phyloP scores from a whole-genome alignment of 2,888 invertebrate species.

The Chromoteleia sp. region DNA sequence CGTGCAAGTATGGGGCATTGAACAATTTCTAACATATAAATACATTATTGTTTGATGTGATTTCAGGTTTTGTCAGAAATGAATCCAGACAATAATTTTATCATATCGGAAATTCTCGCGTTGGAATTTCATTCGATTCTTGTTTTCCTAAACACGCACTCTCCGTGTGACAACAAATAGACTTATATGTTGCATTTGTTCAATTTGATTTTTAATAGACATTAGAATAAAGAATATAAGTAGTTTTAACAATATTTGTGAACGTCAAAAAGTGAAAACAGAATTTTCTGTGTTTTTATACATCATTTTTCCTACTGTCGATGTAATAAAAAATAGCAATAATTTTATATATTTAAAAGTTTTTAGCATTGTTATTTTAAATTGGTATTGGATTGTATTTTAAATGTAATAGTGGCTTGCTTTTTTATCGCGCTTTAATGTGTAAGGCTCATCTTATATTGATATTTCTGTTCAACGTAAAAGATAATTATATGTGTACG shows the following conservation, averaged over 20 bases:
- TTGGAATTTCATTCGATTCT: conserved; percentile 21
- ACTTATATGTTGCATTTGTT: conserved; percentile 31
- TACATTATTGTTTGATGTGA: conserved; percentile 5
- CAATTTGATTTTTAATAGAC: conserved; percentile 20
- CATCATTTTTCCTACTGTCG: neutral
- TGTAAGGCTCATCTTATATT: conserved; percentile 44
- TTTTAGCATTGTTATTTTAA: conserved; percentile 36
- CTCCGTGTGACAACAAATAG: conserved; percentile 6
- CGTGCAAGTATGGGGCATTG: conserved; percentile 46
- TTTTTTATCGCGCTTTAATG: conserved; percentile 57
- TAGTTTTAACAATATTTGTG: conserved; percentile 22
- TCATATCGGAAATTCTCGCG: conserved; percentile 24
- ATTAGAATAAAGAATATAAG: conserved; percentile 23
- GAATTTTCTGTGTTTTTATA: neutral
- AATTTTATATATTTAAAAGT: conserved; percentile 11
- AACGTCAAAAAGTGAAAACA: conserved; percentile 4
- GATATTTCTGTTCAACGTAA: conserved; percentile 41
- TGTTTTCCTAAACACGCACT: conserved; percentile 19
- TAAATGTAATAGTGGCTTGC: conserved; percentile 50
- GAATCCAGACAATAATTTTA: conserved; percentile 47
- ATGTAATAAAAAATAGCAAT: neutral
- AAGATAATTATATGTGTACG: conserved; percentile 39
- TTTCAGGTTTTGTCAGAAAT: conserved; percentile 2
- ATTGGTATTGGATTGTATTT: conserved; percentile 34
- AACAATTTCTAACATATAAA: conserved; percentile 21